These are phyloP conservation scores for Schizopygopsis malacanthus DNA, from an alignment of 2,797 vertebrate genomes.

Conservation along the genomic window DNA sequence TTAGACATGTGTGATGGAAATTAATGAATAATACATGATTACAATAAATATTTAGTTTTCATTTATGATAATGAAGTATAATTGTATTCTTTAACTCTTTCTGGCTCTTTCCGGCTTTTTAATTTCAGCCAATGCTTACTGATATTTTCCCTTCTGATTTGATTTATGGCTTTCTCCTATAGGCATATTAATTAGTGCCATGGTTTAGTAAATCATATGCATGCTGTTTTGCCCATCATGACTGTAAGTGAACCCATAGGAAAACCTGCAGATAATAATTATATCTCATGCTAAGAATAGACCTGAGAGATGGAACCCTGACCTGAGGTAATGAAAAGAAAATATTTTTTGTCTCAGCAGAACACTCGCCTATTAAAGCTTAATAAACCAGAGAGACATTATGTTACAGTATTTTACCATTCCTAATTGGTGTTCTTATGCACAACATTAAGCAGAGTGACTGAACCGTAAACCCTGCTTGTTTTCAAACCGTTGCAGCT, in stretches of 20 bases:
- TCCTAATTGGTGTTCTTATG: neutral
- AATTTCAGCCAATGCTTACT: neutral
- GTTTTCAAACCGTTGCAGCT: neutral
- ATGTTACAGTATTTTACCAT: neutral
- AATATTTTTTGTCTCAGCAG: constrained; percentile 1
- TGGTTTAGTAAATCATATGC: constrained; percentile 9
- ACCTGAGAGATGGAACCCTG: neutral
- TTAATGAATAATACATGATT: neutral
- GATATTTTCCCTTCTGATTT: neutral
- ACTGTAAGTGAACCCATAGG: neutral
- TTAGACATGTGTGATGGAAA: neutral
- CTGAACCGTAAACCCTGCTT: neutral
- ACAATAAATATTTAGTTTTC: neutral
- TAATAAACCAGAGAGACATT: neutral
- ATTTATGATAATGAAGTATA: neutral
- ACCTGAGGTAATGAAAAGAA: neutral
- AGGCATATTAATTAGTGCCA: neutral
- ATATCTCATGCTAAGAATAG: neutral
- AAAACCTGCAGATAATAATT: constrained; percentile 17
- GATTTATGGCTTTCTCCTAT: neutral
- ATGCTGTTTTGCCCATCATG: constrained; percentile 1
- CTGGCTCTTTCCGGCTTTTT: neutral
- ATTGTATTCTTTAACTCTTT: neutral
- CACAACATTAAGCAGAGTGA: neutral
- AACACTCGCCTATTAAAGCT: neutral